Evolutionary conservation across 2,888 invertebrate species (phyloP).

Genomic region (Dioctria rufipes): DNA sequence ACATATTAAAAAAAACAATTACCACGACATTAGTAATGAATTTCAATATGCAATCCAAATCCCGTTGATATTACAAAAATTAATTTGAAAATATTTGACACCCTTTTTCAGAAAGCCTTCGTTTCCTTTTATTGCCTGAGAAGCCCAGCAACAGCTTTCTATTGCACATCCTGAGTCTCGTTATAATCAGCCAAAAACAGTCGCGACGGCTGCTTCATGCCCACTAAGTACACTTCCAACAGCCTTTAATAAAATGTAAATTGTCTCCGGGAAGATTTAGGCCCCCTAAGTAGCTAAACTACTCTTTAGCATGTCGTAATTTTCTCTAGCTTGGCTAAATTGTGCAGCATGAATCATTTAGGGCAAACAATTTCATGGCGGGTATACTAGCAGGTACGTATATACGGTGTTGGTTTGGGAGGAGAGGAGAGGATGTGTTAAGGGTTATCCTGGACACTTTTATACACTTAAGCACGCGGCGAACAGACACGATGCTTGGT

Average conservation of each 20-base stretch:
- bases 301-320: slow-evolving; percentile 36
- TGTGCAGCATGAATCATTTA: slow-evolving; percentile 33
- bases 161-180: background rate
- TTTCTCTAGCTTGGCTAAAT: slow-evolving; percentile 30
- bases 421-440: background rate
- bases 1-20: too few species aligned
- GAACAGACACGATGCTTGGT: background rate
- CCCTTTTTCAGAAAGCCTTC: too few species aligned
- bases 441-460: slow-evolving; percentile 20
- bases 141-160: background rate
- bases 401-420: background rate
- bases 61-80: too few species aligned
- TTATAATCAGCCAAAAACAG: background rate
- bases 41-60: too few species aligned
- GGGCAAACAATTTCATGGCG: background rate
- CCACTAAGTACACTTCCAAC: background rate
- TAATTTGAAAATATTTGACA: too few species aligned
- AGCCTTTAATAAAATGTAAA: slow-evolving; percentile 22
- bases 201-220: background rate
- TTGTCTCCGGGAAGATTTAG: slow-evolving; percentile 2
- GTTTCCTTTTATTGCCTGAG: too few species aligned
- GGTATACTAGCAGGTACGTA: too few species aligned
- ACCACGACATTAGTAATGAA: too few species aligned
- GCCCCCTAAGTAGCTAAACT: slow-evolving; percentile 12
- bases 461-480: background rate